A percentile compares a stretch with the other conserved stretches of the same genome.
These are phyloP conservation scores for Leptarthrus brevirostris DNA, from an alignment of 2,888 invertebrate species.

Conservation along the genomic window DNA sequence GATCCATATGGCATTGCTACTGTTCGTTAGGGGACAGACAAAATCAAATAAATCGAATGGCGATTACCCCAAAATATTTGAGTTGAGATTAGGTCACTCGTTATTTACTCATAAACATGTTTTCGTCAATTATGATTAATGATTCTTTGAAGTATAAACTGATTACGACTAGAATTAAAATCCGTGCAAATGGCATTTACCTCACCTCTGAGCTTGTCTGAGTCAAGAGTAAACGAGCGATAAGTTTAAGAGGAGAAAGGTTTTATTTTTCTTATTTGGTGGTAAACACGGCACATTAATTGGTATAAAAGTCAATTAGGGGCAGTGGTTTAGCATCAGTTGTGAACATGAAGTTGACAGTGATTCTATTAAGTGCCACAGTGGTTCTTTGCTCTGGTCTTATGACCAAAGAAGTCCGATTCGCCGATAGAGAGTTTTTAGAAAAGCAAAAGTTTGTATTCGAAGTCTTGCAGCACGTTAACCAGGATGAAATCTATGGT, in stretches of 20 bases:
- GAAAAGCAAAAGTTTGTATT: conserved; percentile 69
- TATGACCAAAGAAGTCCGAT: conserved; percentile 59
- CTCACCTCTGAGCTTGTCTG: not conserved
- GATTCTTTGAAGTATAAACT: not conserved
- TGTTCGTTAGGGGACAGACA: no score
- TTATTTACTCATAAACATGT: no score
- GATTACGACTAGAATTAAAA: not conserved
- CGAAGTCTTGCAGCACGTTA: conserved; percentile 70
- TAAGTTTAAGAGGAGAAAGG: not conserved
- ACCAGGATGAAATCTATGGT: conserved; percentile 71
- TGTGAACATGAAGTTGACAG: conserved; percentile 62
- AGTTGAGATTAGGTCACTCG: no score
- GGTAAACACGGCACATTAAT: no score
- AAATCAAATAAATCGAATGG: no score
- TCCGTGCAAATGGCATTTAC: not conserved
- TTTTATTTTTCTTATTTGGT: no score
- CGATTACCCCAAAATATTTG: no score
- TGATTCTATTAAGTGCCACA: conserved; percentile 59
- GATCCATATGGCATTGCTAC: no score
- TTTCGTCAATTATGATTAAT: no score
- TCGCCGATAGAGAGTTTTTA: conserved; percentile 70
- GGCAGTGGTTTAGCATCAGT: conserved; percentile 56
- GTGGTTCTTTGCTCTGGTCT: conserved; percentile 57
- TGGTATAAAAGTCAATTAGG: conserved; percentile 9
- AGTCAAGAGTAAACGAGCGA: not conserved